Evolutionary conservation across 92 coral and sea anemone genomes (phyloP).

Genomic region (Epizoanthus stellaris): DNA sequence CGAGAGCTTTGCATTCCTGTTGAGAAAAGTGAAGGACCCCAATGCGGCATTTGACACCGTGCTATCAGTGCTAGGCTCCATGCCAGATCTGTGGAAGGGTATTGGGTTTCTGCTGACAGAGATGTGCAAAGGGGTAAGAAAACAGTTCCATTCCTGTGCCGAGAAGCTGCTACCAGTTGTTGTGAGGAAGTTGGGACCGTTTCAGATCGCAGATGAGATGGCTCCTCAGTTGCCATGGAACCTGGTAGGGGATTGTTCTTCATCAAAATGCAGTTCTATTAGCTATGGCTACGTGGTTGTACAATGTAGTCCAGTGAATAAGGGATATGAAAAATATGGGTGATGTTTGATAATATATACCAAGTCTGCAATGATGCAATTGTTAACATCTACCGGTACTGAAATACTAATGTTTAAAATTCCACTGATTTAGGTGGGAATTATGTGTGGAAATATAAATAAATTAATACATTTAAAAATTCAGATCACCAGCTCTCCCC

Average conservation of each 20-base stretch:
- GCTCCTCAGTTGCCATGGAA: constrained; percentile 56
- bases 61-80: constrained; percentile 54
- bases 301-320: too few species aligned
- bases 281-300: too few species aligned
- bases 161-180: constrained; percentile 72
- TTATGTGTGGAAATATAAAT: too few species aligned
- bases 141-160: constrained; percentile 90
- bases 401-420: too few species aligned
- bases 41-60: constrained; percentile 65
- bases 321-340: too few species aligned
- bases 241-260: constrained; percentile 56
- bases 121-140: constrained; percentile 82
- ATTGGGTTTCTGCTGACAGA: constrained; percentile 87
- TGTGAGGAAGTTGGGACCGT: constrained; percentile 76
- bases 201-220: constrained; percentile 8
- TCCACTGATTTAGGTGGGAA: too few species aligned
- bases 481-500: too few species aligned
- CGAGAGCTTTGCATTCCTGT: constrained; percentile 94
- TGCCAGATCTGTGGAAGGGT: constrained; percentile 78
- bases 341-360: too few species aligned
- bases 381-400: too few species aligned
- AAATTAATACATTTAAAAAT: too few species aligned
- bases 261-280: too few species aligned
- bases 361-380: too few species aligned
- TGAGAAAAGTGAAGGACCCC: constrained; percentile 82